Conservation (phyloP, 2,888 invertebrate species). For the Polydrusus tereticollis region DNA sequence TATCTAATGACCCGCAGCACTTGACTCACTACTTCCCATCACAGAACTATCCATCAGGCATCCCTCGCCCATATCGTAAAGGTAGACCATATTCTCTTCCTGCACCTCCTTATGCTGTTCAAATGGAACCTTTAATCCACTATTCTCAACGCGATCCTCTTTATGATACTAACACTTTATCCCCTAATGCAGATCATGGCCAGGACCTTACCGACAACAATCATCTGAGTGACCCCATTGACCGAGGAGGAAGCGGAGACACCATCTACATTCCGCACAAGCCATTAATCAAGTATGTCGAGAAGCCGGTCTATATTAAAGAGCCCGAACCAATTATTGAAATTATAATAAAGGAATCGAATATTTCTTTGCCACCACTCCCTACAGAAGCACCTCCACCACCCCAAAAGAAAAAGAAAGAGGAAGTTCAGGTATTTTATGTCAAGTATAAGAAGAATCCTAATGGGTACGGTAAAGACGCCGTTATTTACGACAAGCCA, state of each 20-base stretch:
- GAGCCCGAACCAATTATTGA: slow-evolving; percentile 92
- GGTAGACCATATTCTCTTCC: slow-evolving; percentile 66
- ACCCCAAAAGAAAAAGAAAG: slow-evolving; percentile 75
- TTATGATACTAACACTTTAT: slow-evolving; percentile 71
- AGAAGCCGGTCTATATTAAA: slow-evolving; percentile 70
- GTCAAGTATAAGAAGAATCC: slow-evolving; percentile 92
- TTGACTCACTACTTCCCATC: slow-evolving; percentile 56
- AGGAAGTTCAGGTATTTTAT: slow-evolving; percentile 91
- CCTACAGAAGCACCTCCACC: slow-evolving; percentile 70
- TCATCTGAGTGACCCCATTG: slow-evolving; percentile 68
- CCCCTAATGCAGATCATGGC: slow-evolving; percentile 60
- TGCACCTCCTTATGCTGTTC: slow-evolving; percentile 81
- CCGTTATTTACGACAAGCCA: slow-evolving; percentile 84
- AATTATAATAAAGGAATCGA: slow-evolving; percentile 92
- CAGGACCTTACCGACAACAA: slow-evolving; percentile 33
- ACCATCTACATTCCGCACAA: slow-evolving; percentile 61
- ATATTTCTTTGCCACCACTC: slow-evolving; percentile 81
- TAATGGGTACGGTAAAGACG: slow-evolving; percentile 76
- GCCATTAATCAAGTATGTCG: slow-evolving; percentile 59
- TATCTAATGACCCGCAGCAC: slow-evolving; percentile 66
- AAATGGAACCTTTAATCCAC: slow-evolving; percentile 84
- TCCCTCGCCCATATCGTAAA: slow-evolving; percentile 61
- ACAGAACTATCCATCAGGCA: slow-evolving; percentile 62
- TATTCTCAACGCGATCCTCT: slow-evolving; percentile 85
- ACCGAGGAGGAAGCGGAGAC: slow-evolving; percentile 63